These are phyloP conservation scores for Drosophila sucinea DNA, from an alignment of 1,140 invertebrate species.

Conservation along the genomic window DNA sequence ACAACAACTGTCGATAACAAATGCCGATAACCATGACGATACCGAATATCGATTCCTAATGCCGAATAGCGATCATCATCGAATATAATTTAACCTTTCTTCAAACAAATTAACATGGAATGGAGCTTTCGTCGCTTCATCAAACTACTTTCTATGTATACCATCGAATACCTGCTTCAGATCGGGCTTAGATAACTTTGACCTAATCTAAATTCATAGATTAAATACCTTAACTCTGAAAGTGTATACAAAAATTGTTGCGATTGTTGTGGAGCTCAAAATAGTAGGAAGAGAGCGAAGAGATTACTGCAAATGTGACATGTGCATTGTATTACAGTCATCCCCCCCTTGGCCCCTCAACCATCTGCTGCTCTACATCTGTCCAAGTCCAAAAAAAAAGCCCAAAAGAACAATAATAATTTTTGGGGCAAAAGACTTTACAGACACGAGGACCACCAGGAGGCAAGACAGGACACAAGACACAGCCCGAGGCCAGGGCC, in stretches of 20 bases:
- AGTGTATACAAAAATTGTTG: neutral
- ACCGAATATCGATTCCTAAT: no score
- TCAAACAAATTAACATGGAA: no score
- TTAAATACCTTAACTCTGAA: no score
- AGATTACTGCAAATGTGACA: constrained; percentile 28
- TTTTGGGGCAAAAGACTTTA: neutral
- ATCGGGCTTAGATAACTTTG: no score
- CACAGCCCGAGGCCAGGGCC: neutral
- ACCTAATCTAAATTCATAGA: no score
- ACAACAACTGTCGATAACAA: no score
- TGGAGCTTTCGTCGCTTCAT: no score
- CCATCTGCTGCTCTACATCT: constrained; percentile 6
- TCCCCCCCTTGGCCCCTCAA: neutral
- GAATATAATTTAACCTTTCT: no score
- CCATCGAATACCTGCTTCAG: no score
- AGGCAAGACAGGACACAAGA: neutral
- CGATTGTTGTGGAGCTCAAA: neutral
- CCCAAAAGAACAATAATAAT: constrained; percentile 14
- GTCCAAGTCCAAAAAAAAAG: neutral
- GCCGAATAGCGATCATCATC: no score
- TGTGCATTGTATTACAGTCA: constrained; percentile 22
- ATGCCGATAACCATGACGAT: no score
- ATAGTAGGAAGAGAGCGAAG: neutral
- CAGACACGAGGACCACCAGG: neutral
- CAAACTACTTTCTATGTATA: no score